These are phyloP conservation scores for Anseranas semipalmata DNA, from an alignment of 2,113 vertebrate species.

Conservation along the genomic window DNA sequence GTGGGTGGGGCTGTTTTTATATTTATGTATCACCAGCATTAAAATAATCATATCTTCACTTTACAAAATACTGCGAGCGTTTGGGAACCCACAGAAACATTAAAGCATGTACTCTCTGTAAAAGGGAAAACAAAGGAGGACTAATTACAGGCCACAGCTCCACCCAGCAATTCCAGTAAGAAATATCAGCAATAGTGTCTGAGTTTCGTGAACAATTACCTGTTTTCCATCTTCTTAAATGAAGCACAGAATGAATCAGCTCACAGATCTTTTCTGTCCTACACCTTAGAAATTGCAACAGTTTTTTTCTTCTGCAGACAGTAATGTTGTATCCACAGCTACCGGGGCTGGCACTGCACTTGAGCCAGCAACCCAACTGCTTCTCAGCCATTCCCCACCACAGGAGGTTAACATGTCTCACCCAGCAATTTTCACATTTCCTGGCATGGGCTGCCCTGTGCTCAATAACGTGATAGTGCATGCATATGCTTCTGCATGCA, in stretches of 20 bases:
- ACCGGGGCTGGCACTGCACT: background rate
- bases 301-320: background rate
- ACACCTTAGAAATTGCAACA: background rate
- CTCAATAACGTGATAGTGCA: background rate
- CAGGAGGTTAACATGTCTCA: background rate
- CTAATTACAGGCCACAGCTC: background rate
- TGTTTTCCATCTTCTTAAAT: background rate
- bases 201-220: background rate
- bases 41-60: background rate
- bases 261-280: background rate
- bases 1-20: accelerated
- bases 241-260: background rate
- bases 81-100: background rate
- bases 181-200: background rate
- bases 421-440: background rate
- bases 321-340: background rate
- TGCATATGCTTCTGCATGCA: background rate
- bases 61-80: background rate
- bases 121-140: background rate
- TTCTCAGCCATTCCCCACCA: background rate
- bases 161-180: background rate
- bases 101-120: background rate
- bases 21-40: background rate
- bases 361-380: background rate
- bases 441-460: background rate